phyloP scores from a whole-genome alignment of 2,113 vertebrate genomes.

The Solenodon paradoxus region DNA sequence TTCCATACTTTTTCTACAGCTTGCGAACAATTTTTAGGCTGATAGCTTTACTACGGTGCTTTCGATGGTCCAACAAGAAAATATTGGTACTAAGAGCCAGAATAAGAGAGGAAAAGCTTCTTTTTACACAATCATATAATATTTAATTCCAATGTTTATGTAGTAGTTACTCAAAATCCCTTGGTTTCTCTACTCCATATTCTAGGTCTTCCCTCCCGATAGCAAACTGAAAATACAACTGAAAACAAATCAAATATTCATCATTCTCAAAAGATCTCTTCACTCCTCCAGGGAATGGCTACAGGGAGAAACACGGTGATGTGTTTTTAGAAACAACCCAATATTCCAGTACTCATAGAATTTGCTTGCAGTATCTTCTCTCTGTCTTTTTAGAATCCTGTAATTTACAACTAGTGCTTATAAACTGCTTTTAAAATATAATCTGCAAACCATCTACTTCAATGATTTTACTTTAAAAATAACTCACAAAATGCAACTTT shows the following conservation, averaged over 20 bases:
- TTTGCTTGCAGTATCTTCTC: neutral
- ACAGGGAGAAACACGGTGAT: conserved; percentile 8
- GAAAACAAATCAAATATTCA: conserved; percentile 67
- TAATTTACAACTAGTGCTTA: neutral
- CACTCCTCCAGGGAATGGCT: neutral
- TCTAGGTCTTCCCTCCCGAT: neutral
- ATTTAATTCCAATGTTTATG: neutral
- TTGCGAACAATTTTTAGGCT: neutral
- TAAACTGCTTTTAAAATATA: neutral
- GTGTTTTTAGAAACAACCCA: conserved; percentile 16
- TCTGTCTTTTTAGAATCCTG: neutral
- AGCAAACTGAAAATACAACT: conserved; percentile 48
- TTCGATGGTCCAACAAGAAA: neutral
- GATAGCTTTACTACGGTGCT: neutral
- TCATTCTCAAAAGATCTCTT: conserved; percentile 12
- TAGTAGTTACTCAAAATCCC: neutral
- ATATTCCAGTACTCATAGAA: conserved; percentile 7
- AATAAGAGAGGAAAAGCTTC: neutral
- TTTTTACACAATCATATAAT: neutral
- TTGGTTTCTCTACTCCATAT: neutral
- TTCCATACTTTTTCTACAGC: neutral
- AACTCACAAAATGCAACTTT: neutral
- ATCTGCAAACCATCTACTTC: neutral
- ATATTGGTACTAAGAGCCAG: neutral
- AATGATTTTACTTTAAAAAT: neutral